Conservation (phyloP, 2,797 vertebrate genomes). For the Cyprinella venusta region DNA sequence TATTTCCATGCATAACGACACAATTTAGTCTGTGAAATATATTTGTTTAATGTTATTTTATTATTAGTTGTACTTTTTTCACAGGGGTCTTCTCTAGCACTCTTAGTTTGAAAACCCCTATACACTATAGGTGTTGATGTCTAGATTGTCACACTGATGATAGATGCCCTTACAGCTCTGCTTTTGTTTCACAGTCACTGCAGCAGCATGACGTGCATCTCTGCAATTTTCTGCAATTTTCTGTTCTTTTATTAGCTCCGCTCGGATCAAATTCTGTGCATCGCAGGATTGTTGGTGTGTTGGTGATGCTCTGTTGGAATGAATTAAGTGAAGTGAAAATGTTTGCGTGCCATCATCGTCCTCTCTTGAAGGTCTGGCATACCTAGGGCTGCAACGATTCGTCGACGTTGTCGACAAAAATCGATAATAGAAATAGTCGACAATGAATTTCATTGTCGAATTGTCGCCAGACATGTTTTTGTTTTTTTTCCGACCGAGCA, state of each 20-base stretch:
- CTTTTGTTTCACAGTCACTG: conserved; percentile 17
- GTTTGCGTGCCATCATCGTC: background rate
- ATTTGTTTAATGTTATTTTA: background rate
- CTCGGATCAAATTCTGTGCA: conserved; percentile 6
- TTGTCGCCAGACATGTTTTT: too few relatives aligned
- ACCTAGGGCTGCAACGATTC: too few relatives aligned
- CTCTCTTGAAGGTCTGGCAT: background rate
- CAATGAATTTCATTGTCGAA: too few relatives aligned
- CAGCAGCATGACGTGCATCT: conserved; percentile 14
- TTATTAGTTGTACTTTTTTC: background rate
- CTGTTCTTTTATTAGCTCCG: conserved; percentile 21
- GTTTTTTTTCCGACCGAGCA: too few relatives aligned
- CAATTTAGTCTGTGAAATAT: background rate
- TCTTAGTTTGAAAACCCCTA: background rate
- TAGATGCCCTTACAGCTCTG: conserved; percentile 11
- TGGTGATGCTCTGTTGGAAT: conserved; percentile 8
- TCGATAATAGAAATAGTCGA: too few relatives aligned
- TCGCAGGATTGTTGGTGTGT: background rate
- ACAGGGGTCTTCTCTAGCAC: background rate
- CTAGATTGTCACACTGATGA: conserved; percentile 10
- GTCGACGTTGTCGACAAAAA: too few relatives aligned
- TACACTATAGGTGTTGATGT: background rate
- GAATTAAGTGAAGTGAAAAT: background rate
- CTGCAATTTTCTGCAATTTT: conserved; percentile 17
- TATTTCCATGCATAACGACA: background rate